phyloP scores from a whole-genome alignment of 2,888 invertebrate genomes.

The Ichneumon xanthorius region DNA sequence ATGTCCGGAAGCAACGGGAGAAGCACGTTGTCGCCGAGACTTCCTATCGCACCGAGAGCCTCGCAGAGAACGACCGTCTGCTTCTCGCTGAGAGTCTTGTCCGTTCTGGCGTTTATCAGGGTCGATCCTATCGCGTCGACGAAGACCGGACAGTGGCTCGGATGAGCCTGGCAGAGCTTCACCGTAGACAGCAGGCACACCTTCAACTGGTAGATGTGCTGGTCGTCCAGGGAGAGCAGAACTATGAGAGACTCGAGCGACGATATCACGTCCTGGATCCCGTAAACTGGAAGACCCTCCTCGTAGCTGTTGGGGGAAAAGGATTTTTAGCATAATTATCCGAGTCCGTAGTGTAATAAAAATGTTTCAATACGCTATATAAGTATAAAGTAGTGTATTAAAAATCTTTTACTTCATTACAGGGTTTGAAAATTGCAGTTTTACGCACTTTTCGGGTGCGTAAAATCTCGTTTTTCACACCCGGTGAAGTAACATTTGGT shows the following conservation, averaged over 20 bases:
- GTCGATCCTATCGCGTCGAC: conserved; percentile 88
- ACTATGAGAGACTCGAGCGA: conserved; percentile 90
- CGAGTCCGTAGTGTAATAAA: too few species aligned
- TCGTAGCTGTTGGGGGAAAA: conserved; percentile 86
- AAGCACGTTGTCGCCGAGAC: conserved; percentile 86
- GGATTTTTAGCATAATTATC: neutral
- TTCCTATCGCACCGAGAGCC: conserved; percentile 91
- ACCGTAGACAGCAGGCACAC: conserved; percentile 91
- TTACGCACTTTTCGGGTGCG: too few species aligned
- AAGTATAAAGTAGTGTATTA: too few species aligned
- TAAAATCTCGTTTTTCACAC: too few species aligned
- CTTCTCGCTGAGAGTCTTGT: conserved; percentile 76
- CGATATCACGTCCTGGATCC: conserved; percentile 88
- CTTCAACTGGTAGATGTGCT: conserved; percentile 87
- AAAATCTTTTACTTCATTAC: too few species aligned
- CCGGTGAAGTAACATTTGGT: too few species aligned
- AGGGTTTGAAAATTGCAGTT: too few species aligned
- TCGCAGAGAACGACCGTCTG: conserved; percentile 88
- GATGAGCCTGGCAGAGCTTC: conserved; percentile 88
- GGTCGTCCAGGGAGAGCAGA: conserved; percentile 84
- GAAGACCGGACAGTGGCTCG: conserved; percentile 88
- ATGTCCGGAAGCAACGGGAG: conserved; percentile 87
- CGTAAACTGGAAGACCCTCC: conserved; percentile 88
- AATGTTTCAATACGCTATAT: too few species aligned
- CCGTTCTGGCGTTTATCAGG: conserved; percentile 78